Base-by-base conservation (phyloP, 1,140 invertebrate genomes). In the Eciton burchellii region DNA sequence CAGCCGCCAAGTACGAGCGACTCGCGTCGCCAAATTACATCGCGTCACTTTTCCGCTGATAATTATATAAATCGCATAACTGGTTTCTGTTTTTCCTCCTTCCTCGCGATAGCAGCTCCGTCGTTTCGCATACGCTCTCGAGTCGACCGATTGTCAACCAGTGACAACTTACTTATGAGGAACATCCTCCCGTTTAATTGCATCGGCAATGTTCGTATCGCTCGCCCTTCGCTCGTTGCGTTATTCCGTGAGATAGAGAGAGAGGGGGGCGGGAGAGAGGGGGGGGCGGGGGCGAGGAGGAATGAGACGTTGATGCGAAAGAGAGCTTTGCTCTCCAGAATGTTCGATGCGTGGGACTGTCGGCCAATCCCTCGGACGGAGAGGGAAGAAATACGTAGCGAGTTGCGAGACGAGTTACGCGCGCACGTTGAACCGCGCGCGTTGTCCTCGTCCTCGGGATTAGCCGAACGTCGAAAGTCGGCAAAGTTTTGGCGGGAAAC, bases 401-500 rank as follows among this genome's bases (percentile, higher is more conserved):
- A 14, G 8, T 45, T 70, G n/a, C 6, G 24, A n/a, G n/a, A 26
- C 24, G 56, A 0, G 29, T 52, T 57, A 43, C 9, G 14, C 14
- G 19, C 14, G 8, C 14, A 19, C 4, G 12, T 24, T 24, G 21
- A 57, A 57, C 2, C 6, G 12, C 19, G 1, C n/a, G n/a, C n/a
- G n/a, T n/a, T n/a, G n/a, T n/a, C n/a, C n/a, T 57, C 14, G 35
- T n/a, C 35, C 43, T 45, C 21, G 24, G 26, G 41, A 47, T 60
- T 16, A 11, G 8, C 24, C 24, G 52, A 12, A 19, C n/a, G 43
- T 49, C 16, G 60, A 35, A 65, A 65, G 43, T 16, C 62, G 19
- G 14, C 11, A 8, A 43, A 49, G 66, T 59, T 84, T 84, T 84
- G 83, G 81, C 81, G 83, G 71, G 83, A 84, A 82, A 74, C 43